Evolutionary conservation across 2,888 invertebrate genomes (phyloP).

Genomic region (Stictocephala bisonia): DNA sequence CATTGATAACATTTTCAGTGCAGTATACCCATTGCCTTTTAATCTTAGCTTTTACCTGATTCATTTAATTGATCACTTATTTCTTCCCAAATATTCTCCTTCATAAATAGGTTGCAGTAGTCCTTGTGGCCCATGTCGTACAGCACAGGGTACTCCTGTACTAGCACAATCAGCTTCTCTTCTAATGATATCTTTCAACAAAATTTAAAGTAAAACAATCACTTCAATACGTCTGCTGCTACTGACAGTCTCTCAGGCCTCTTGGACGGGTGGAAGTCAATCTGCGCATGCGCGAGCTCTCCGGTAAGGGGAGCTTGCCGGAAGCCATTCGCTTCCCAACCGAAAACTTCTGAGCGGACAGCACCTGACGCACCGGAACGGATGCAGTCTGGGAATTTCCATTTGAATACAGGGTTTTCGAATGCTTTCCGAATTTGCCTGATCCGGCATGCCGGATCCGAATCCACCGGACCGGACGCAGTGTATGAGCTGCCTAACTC

Average conservation of each 20-base stretch:
- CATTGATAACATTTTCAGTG: too few species aligned
- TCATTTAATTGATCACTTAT: not conserved
- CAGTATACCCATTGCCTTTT: too few species aligned
- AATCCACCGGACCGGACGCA: not conserved
- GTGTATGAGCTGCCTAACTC: not conserved
- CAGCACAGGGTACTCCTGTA: constrained; percentile 8
- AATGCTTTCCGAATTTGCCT: not conserved
- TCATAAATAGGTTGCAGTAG: not conserved
- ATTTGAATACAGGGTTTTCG: not conserved
- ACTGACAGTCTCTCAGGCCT: not conserved
- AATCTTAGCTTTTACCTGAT: not conserved
- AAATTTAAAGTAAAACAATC: too few species aligned
- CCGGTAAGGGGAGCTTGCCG: not conserved
- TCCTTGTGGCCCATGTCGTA: not conserved
- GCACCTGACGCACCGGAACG: constrained; percentile 14
- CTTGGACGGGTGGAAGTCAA: not conserved
- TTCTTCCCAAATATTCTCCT: not conserved
- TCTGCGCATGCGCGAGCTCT: constrained; percentile 12
- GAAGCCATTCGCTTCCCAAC: constrained; percentile 14
- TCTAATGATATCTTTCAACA: too few species aligned
- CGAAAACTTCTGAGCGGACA: not conserved
- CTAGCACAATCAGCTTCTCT: not conserved
- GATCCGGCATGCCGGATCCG: not conserved
- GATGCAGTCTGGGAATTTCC: not conserved
- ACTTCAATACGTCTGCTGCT: not conserved